Conservation (phyloP, 2,888 invertebrate genomes). For the Maniola hyperantus region DNA sequence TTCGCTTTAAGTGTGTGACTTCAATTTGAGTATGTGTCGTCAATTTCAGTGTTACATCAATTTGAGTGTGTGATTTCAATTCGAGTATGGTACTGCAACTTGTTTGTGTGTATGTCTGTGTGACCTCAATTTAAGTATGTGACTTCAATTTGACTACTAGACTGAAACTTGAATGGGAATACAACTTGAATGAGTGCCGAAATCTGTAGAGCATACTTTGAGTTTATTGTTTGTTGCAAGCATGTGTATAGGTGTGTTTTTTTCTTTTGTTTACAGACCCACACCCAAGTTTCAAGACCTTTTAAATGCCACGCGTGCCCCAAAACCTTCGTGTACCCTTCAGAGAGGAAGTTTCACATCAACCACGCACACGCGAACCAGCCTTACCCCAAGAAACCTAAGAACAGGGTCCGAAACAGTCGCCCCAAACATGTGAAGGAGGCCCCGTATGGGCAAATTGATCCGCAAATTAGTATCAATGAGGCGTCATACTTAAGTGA, state of each 20-base stretch:
- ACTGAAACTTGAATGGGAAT: too few relatives aligned
- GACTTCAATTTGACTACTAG: background rate
- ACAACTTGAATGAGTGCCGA: too few relatives aligned
- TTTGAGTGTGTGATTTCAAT: background rate
- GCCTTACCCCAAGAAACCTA: slow-evolving; percentile 13
- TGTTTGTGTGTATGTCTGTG: background rate
- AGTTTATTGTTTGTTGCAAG: background rate
- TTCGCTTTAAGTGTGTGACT: background rate
- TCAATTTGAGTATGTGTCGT: background rate
- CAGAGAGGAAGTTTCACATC: slow-evolving; percentile 6
- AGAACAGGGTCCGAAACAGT: background rate
- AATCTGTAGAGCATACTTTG: too few relatives aligned
- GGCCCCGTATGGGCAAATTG: slow-evolving; percentile 2
- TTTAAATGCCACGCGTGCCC: slow-evolving; percentile 14
- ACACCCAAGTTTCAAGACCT: slow-evolving; percentile 4
- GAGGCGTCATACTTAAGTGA: slow-evolving; percentile 2
- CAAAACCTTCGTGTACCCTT: slow-evolving; percentile 10
- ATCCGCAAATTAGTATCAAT: background rate
- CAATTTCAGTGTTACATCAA: background rate
- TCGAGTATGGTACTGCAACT: background rate
- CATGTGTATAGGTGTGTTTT: background rate
- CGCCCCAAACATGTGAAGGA: slow-evolving; percentile 4
- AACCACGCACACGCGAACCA: slow-evolving; percentile 7
- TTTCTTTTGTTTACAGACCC: background rate
- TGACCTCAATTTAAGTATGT: background rate